phyloP scores from a whole-genome alignment of 1,140 invertebrate genomes.

The Gryllus bimaculatus region DNA sequence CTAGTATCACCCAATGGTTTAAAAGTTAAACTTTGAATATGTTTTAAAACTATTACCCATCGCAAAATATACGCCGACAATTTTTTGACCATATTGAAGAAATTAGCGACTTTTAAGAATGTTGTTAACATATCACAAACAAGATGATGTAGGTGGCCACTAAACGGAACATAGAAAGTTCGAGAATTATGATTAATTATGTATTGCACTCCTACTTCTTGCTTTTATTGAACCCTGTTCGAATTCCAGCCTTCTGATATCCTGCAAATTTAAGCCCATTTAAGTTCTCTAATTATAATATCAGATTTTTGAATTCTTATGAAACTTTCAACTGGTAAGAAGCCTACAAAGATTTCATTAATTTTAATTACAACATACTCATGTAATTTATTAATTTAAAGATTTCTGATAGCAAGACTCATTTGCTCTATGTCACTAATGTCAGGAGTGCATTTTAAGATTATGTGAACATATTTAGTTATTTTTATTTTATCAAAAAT shows the following conservation, averaged over 20 bases:
- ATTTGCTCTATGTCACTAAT: no score
- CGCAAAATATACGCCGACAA: no score
- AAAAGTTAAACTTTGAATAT: conserved; percentile 20
- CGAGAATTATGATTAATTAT: no score
- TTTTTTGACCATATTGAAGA: no score
- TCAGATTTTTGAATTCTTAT: conserved; percentile 17
- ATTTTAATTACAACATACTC: conserved; percentile 7
- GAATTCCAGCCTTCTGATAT: conserved; percentile 18
- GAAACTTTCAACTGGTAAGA: conserved; percentile 17
- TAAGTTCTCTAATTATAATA: conserved; percentile 20
- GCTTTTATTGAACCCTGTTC: conserved; percentile 16
- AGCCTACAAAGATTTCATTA: conserved; percentile 20
- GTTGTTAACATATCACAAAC: no score
- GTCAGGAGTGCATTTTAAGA: conserved; percentile 17
- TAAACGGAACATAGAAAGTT: no score
- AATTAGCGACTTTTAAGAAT: no score
- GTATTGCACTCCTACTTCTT: background rate
- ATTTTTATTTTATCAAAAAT: conserved; percentile 19
- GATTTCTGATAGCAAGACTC: no score
- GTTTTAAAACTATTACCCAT: conserved; percentile 12
- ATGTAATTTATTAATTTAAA: no score
- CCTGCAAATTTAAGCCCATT: conserved; percentile 10
- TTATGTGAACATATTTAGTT: conserved; percentile 20
- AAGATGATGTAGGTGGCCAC: no score
- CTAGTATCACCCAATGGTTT: conserved; percentile 22